Conservation (phyloP, 1,140 invertebrate species). For the Diplogasteroides magnus region DNA sequence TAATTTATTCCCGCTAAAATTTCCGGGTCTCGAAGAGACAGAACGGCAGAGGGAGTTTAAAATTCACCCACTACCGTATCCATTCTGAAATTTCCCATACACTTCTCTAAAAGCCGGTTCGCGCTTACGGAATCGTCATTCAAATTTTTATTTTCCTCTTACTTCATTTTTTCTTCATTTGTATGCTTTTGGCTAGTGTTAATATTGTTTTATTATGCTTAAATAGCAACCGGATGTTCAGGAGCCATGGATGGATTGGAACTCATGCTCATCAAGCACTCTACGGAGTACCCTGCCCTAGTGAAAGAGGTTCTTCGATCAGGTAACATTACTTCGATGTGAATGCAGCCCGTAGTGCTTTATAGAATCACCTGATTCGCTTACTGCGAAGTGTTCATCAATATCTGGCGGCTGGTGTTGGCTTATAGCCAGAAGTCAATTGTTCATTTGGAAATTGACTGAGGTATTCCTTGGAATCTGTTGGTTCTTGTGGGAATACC, state of each 20-base stretch:
- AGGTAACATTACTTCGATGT: not conserved
- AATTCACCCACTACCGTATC: too few relatives aligned
- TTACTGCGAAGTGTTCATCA: not conserved
- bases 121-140: too few relatives aligned
- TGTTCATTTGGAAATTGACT: not conserved
- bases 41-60: too few relatives aligned
- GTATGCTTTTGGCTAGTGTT: not conserved
- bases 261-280: not conserved
- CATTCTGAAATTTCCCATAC: too few relatives aligned
- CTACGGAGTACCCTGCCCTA: not conserved
- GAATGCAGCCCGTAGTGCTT: not conserved
- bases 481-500: not conserved
- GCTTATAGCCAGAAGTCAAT: not conserved
- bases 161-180: too few relatives aligned
- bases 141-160: too few relatives aligned
- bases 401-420: not conserved
- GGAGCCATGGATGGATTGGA: not conserved
- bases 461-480: not conserved
- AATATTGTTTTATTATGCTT: not conserved
- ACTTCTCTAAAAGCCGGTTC: too few relatives aligned
- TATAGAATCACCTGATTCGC: not conserved
- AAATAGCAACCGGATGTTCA: too few relatives aligned
- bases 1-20: too few relatives aligned
- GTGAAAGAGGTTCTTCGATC: not conserved
- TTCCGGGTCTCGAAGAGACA: too few relatives aligned